These are phyloP conservation scores for Tubulanus polymorphus DNA, from an alignment of 2,888 invertebrate species.

Conservation along the genomic window DNA sequence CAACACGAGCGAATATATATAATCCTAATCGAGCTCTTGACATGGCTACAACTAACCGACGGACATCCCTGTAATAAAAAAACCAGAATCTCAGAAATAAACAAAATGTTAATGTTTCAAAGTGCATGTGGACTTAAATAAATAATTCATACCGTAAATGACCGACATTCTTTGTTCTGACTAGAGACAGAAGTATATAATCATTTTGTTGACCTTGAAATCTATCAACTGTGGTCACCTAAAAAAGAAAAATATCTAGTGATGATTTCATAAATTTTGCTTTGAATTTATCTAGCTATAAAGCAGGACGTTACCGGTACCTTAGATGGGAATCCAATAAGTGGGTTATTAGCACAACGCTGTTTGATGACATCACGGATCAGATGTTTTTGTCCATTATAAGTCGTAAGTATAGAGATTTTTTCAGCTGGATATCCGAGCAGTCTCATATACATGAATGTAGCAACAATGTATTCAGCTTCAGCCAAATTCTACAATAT, in stretches of 20 bases:
- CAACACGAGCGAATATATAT: conserved; percentile 89
- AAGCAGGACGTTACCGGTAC: conserved; percentile 22
- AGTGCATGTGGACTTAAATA: too few relatives aligned
- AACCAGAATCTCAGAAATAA: conserved; percentile 1
- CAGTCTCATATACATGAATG: conserved; percentile 97
- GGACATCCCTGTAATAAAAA: conserved; percentile 65
- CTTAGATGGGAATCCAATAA: conserved; percentile 69
- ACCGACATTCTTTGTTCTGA: conserved; percentile 94
- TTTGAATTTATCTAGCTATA: too few relatives aligned
- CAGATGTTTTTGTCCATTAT: conserved; percentile 98
- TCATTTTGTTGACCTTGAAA: conserved; percentile 99
- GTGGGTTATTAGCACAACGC: conserved; percentile 88
- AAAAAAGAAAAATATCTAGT: conserved; percentile 7
- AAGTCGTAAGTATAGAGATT: conserved; percentile 96
- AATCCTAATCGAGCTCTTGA: conserved; percentile 94
- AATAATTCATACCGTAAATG: conserved; percentile 68
- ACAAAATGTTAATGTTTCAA: too few relatives aligned
- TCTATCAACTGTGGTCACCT: conserved; percentile 86
- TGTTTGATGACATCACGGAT: conserved; percentile 89
- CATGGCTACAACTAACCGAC: conserved; percentile 95
- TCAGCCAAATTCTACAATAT: conserved; percentile 60
- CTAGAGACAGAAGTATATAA: conserved; percentile 91
- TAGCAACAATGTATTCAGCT: conserved; percentile 87
- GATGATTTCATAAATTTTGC: too few relatives aligned
- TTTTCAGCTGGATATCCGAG: conserved; percentile 94